These are phyloP conservation scores for Lasiurus borealis DNA, from an alignment of 2,113 vertebrate species.

Conservation along the genomic window DNA sequence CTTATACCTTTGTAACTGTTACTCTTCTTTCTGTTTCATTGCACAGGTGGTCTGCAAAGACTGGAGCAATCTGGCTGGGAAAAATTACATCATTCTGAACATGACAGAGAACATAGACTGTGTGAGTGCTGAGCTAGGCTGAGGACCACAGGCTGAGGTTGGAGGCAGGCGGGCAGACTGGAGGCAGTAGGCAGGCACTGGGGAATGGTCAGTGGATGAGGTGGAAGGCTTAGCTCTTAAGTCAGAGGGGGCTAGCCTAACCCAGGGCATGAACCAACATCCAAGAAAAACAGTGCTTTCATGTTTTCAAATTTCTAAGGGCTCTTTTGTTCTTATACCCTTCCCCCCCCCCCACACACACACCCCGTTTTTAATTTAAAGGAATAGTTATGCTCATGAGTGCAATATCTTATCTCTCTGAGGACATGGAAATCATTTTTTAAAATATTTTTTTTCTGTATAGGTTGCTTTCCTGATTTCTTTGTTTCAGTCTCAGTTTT, in stretches of 20 bases:
- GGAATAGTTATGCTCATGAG: neutral
- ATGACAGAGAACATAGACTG: constrained; percentile 96
- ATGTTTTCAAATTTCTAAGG: neutral
- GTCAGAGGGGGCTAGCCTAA: neutral
- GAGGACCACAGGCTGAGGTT: neutral
- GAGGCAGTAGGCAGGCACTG: neutral
- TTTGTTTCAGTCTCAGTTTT: neutral
- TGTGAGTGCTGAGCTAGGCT: constrained; percentile 88
- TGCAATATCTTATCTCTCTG: neutral
- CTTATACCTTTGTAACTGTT: neutral
- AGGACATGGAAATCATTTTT: neutral
- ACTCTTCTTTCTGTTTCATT: constrained; percentile 26
- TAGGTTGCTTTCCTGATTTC: neutral
- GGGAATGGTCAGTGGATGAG: neutral
- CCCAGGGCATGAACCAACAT: neutral
- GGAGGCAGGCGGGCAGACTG: neutral
- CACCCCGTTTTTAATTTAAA: neutral
- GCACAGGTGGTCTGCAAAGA: constrained; percentile 95
- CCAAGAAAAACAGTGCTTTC: neutral
- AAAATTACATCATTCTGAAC: constrained; percentile 95
- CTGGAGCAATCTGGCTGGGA: constrained; percentile 94
- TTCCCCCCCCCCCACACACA: too few species aligned
- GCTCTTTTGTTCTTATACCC: neutral
- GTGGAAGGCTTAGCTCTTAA: neutral
- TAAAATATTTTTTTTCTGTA: neutral